phyloP scores from a whole-genome alignment of 2,888 invertebrate species.

The Helicoverpa assulta region DNA sequence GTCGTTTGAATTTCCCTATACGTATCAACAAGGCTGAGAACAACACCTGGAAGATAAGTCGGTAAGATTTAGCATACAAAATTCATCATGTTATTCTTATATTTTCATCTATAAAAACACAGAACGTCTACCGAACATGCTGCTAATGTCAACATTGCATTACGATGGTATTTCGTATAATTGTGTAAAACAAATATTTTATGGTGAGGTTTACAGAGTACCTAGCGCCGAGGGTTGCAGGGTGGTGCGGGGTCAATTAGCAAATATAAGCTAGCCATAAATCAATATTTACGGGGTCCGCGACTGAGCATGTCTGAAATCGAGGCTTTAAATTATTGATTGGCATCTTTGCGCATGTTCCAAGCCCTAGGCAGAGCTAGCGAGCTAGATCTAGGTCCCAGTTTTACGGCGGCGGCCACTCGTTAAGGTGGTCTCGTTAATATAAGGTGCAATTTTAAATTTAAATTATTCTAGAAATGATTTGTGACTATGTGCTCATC shows the following conservation, averaged over 20 bases:
- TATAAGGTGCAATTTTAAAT: background rate
- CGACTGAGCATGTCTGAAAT: conserved; percentile 46
- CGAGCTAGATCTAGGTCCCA: background rate
- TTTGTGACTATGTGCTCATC: no score
- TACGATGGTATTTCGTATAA: background rate
- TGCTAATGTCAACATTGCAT: background rate
- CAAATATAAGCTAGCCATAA: background rate
- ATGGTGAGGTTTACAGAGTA: background rate
- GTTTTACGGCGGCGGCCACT: background rate
- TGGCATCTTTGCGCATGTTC: conserved; percentile 40
- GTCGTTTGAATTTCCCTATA: background rate
- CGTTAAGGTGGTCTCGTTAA: background rate
- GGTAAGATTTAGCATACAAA: background rate
- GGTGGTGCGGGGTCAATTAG: background rate
- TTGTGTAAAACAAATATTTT: background rate
- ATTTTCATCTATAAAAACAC: background rate
- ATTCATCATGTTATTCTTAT: background rate
- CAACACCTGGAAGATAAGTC: background rate
- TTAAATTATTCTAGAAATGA: background rate
- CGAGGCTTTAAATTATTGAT: conserved; percentile 32
- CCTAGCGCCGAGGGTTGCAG: background rate
- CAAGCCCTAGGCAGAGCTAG: conserved; percentile 12
- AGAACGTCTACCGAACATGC: background rate
- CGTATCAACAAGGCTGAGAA: background rate
- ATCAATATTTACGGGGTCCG: conserved; percentile 26